Evolutionary conservation across 2,113 vertebrate species (phyloP), one percentile per base, ranked within the genome.

Genomic region (Pogonocichla stellata): DNA sequence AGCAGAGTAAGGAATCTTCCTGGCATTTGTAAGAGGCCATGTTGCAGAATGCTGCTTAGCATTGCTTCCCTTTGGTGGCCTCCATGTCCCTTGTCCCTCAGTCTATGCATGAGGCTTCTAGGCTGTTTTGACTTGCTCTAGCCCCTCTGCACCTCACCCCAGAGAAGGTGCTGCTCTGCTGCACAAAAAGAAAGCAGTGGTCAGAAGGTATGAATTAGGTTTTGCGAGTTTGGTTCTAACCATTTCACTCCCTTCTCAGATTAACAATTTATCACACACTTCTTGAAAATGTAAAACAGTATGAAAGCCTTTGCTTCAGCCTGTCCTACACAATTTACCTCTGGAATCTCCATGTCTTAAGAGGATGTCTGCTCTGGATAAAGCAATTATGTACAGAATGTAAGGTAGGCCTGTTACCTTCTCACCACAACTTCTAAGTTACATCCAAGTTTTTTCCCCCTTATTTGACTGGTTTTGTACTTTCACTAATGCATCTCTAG

Each of bases 371-470:
- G 61, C 28, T 66, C 65, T 50, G 7, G 14, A 67, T 42, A 62
- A 81, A 85, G 42, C n/a, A 65, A 48, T 48, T 25, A 70, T 9
- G 20, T 43, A 57, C 34, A 75, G 33, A 69, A 72, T 60, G 16
- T 23, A 79, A 79, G 1, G 2, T 19, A 88, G 38, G 34, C 31
- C 8, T 51, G 40, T 42, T 74, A 60, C 18, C 43, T 64, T 56
- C 72, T 67, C 26, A 43, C 33, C 67, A 45, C 8, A 82, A 43
- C 26, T 48, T 92, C 18, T 58, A 83, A 82, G n/a, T 62, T 62
- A 50, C 31, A 79, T 31, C 13, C 79, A 81, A 17, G 8, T 7
- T 71, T 56, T 11, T 5, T 0, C 8, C 2, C 17, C 4, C 2
- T 9, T 66, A 38, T 91, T 86, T 38, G 20, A 73, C 29, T 38